Evolutionary conservation across 2,113 vertebrate genomes (phyloP).

Genomic region (Ochotona curzoniae): DNA sequence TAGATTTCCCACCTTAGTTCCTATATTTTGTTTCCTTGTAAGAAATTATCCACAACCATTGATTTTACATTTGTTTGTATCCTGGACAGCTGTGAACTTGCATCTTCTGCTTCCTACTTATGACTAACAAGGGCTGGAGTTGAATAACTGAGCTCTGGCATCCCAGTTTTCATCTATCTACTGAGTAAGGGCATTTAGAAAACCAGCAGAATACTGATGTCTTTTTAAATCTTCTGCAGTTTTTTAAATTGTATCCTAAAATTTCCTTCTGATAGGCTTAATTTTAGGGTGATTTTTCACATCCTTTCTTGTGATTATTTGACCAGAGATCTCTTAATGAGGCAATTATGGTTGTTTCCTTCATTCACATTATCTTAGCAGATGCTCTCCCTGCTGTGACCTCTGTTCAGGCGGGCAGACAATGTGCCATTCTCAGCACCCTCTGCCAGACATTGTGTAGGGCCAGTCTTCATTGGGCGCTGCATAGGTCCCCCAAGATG

Average conservation of each 20-base stretch:
- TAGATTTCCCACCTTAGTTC: not conserved
- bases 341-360: conserved; percentile 81
- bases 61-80: conserved; percentile 61
- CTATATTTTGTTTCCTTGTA: conserved; percentile 15
- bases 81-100: conserved; percentile 71
- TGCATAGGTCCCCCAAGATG: conserved; percentile 70
- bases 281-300: conserved; percentile 73
- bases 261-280: conserved; percentile 66
- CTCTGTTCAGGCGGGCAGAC: conserved; percentile 73
- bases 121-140: conserved; percentile 30
- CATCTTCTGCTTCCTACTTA: conserved; percentile 66
- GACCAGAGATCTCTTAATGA: conserved; percentile 81
- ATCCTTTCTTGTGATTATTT: conserved; percentile 77
- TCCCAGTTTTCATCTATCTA: conserved; percentile 43
- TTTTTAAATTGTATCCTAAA: conserved; percentile 44
- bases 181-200: conserved; percentile 58
- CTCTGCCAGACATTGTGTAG: conserved; percentile 70
- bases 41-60: conserved; percentile 33
- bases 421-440: conserved; percentile 80
- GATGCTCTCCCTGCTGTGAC: conserved; percentile 82
- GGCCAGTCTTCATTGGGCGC: conserved; percentile 47
- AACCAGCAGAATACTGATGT: conserved; percentile 30
- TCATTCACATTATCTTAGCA: conserved; percentile 81
- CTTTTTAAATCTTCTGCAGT: conserved; percentile 42
- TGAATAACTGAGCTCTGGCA: conserved; percentile 67